phyloP scores from a whole-genome alignment of 2,888 invertebrate genomes.

The Margaritifera margaritifera region DNA sequence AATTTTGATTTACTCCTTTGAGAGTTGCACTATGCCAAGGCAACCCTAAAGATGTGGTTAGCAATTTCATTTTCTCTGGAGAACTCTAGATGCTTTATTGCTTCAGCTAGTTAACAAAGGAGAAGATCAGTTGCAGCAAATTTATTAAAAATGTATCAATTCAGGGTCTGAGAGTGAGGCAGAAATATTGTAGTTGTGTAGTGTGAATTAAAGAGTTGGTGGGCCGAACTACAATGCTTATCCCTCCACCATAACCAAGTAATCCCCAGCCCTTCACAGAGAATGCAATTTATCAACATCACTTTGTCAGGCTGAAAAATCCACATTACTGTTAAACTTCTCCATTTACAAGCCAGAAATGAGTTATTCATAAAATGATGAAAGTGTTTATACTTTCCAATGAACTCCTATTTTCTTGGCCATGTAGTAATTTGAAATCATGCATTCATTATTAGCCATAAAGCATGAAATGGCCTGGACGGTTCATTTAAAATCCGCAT shows the following conservation, averaged over 20 bases:
- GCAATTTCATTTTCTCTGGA: slow-evolving; percentile 48
- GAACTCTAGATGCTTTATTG: slow-evolving; percentile 42
- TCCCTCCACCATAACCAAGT: slow-evolving; percentile 8
- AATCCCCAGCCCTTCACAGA: slow-evolving; percentile 11
- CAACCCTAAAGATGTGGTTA: slow-evolving; percentile 32
- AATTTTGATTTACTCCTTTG: slow-evolving; percentile 40
- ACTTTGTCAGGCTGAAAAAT: slow-evolving; percentile 27
- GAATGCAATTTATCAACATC: slow-evolving; percentile 45
- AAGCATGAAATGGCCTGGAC: slow-evolving; percentile 11
- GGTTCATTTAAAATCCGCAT: no score
- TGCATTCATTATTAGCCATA: slow-evolving; percentile 26
- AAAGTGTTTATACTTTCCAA: slow-evolving; percentile 21
- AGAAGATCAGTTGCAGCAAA: slow-evolving; percentile 15
- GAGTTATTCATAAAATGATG: slow-evolving; percentile 27
- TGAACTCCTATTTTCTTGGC: slow-evolving; percentile 22
- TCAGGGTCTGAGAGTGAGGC: slow-evolving; percentile 23
- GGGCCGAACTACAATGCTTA: slow-evolving; percentile 11
- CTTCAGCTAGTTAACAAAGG: slow-evolving; percentile 23
- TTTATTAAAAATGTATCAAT: slow-evolving; percentile 33
- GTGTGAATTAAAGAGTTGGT: slow-evolving; percentile 21
- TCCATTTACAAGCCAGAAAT: slow-evolving; percentile 27
- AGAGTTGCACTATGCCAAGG: slow-evolving; percentile 34
- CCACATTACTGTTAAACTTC: neutral
- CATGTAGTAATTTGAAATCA: slow-evolving; percentile 15
- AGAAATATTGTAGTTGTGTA: slow-evolving; percentile 14